phyloP scores from a whole-genome alignment of 2,888 invertebrate genomes.

The Gymnocheta viridis region DNA sequence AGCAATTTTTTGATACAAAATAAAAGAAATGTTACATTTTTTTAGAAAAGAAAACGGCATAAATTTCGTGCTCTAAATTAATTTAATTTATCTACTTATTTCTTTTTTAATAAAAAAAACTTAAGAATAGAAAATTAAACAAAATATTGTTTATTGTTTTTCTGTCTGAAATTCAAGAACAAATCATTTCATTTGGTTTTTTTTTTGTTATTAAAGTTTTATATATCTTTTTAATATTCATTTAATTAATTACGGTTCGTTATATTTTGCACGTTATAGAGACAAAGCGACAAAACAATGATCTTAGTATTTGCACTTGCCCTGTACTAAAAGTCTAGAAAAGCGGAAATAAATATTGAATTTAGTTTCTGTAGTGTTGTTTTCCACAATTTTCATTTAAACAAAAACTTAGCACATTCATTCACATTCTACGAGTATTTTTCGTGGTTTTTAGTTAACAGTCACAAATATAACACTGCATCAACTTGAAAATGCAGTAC shows the following conservation, averaged over 20 bases:
- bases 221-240: background rate
- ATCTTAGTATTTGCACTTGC: background rate
- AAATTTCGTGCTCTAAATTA: too few species aligned
- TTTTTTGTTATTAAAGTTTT: background rate
- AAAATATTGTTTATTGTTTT: constrained; percentile 1
- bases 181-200: background rate
- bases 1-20: background rate
- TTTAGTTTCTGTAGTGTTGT: constrained; percentile 2
- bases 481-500: background rate
- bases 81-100: too few species aligned
- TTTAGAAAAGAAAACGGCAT: too few species aligned
- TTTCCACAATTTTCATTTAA: background rate
- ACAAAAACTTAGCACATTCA: background rate
- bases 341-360: constrained; percentile 58
- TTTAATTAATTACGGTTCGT: background rate
- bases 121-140: background rate
- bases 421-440: background rate
- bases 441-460: background rate
- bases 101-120: background rate
- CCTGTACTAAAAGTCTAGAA: constrained; percentile 8
- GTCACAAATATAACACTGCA: background rate
- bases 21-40: background rate
- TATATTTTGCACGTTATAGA: background rate
- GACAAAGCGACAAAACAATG: background rate
- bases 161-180: constrained; percentile 33